Evolutionary conservation across 64 coral and sea anemone genomes (phyloP).

Genomic region (Porites australiensis): DNA sequence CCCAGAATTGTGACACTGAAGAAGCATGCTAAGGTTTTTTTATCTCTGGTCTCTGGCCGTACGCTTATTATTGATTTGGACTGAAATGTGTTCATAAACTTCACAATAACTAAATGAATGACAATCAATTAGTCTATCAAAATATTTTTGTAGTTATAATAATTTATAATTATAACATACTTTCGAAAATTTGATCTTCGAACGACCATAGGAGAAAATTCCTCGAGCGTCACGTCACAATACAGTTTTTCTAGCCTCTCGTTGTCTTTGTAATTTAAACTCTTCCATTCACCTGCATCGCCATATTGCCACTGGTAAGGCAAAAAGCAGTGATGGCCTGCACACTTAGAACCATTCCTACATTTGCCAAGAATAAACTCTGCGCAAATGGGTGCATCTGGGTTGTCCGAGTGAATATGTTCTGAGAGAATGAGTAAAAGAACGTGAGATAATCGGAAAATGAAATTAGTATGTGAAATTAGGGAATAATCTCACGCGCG

Average conservation of each 20-base stretch:
- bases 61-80: no score
- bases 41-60: no score
- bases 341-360: constrained; percentile 56
- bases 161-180: not conserved
- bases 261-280: constrained; percentile 49
- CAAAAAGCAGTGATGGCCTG: constrained; percentile 64
- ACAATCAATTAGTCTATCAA: not conserved
- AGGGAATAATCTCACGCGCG: no score
- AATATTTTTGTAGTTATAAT: no score
- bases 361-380: constrained; percentile 76
- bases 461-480: no score
- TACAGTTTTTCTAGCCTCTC: constrained; percentile 73
- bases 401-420: constrained; percentile 16
- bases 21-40: no score
- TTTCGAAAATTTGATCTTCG: not conserved
- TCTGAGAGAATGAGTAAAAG: no score
- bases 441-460: no score
- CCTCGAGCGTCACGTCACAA: constrained; percentile 57
- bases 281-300: constrained; percentile 21
- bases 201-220: not conserved
- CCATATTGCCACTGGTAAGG: constrained; percentile 87
- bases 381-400: constrained; percentile 49
- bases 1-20: no score
- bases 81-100: no score
- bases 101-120: no score